These are phyloP conservation scores for Brachylomia viminalis DNA, from an alignment of 2,888 invertebrate genomes.

Conservation along the genomic window DNA sequence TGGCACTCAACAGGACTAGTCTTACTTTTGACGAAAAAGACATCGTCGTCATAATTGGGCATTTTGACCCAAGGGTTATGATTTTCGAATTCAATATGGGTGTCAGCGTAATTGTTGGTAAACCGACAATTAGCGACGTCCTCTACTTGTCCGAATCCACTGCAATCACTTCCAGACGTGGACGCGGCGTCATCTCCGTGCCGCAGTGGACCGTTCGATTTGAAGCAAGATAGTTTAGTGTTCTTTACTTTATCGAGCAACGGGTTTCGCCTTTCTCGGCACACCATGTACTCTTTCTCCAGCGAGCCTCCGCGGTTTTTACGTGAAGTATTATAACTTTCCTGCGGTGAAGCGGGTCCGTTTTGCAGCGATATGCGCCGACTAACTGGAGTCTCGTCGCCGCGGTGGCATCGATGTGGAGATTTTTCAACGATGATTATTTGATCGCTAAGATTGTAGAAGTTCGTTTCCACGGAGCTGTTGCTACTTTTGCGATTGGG, in stretches of 20 bases:
- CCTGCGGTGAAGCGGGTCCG: conserved; percentile 84
- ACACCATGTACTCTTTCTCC: conserved; percentile 91
- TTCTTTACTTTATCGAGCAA: conserved; percentile 93
- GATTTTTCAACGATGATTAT: conserved; percentile 91
- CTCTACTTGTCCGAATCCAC: conserved; percentile 87
- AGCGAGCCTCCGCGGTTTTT: conserved; percentile 88
- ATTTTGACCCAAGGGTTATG: conserved; percentile 89
- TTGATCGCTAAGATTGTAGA: conserved; percentile 92
- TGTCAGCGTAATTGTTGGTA: conserved; percentile 79
- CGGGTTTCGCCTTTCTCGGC: conserved; percentile 92
- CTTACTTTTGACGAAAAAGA: conserved; percentile 84
- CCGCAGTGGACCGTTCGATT: conserved; percentile 89
- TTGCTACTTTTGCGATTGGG: conserved; percentile 91
- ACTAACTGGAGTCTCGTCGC: conserved; percentile 81
- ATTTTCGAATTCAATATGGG: conserved; percentile 87
- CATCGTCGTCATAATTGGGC: conserved; percentile 87
- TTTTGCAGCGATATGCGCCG: conserved; percentile 87
- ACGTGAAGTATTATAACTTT: conserved; percentile 87
- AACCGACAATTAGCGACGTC: conserved; percentile 83
- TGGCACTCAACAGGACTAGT: conserved; percentile 82
- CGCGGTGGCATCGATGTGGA: conserved; percentile 86
- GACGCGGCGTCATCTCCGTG: conserved; percentile 88
- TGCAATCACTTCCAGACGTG: conserved; percentile 89
- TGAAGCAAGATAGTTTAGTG: conserved; percentile 93
- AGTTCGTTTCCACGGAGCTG: conserved; percentile 92